Base-by-base conservation (phyloP, 2,888 invertebrate genomes). In the Ethmia dodecea region DNA sequence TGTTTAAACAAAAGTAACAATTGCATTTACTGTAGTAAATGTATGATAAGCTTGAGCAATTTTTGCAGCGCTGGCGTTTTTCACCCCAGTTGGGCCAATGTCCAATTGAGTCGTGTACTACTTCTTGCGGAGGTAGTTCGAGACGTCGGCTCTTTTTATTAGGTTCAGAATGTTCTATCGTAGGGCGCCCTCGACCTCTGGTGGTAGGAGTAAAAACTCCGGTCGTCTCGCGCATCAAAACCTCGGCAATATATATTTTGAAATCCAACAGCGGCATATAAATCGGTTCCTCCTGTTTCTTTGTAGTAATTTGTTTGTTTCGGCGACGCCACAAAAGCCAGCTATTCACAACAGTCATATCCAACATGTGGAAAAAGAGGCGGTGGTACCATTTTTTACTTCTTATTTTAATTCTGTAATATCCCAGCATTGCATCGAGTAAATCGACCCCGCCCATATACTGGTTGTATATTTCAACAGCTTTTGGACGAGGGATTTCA, bases 381-480 rank as follows among this genome's bases (percentile, higher is more conserved):
- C 45, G 31, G 10, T 38, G 24, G 24, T 48, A 49, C 45, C 47
- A 49, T 28, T 48, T 47, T n/a, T 43, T 40, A 14, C 27, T 34
- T 13, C 37, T 25, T n/a, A 46, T 38, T 28, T 42, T 32, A n/a
- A 50, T 53, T 31, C 47, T 28, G 27, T 53, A 49, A 15, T 22
- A 39, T 1, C 46, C 47, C 1, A 49, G 20, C 37, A 43, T 43
- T 1, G 42, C 32, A 22, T 57, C 49, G 6, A 52, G 33, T 18
- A 52, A 38, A 13, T 27, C 44, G 18, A 54, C 53, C 5, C 49
- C 53, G 12, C 51, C 49, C 49, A 54, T 54, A 22, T 53, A 30
- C 9, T 25, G n/a, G 13, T 25, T 30, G 12, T 48, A 49, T n/a
- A 41, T 24, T 27, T 28, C 22, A 27, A 56, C 32, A 1, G 47